Evolutionary conservation across 2,113 vertebrate species (phyloP).

Genomic region (Prionailurus bengalensis): DNA sequence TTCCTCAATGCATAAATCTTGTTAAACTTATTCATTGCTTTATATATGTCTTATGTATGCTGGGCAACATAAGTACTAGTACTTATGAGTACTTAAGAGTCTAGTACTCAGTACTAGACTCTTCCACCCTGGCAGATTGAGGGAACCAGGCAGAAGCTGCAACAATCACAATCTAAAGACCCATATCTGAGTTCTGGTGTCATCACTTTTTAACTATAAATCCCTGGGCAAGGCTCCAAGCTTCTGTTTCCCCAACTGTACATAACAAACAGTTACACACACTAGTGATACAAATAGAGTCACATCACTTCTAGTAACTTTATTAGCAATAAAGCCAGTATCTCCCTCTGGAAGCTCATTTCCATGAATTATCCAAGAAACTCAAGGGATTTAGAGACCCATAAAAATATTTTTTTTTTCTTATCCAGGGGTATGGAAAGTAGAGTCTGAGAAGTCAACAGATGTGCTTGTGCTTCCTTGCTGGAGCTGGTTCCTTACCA

Average conservation of each 20-base stretch:
- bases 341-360: background rate
- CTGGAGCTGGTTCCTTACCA: background rate
- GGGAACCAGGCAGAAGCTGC: background rate
- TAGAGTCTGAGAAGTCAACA: background rate
- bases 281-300: background rate
- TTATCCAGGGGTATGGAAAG: background rate
- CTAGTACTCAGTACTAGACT: background rate
- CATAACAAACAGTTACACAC: background rate
- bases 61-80: background rate
- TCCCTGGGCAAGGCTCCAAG: background rate
- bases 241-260: background rate
- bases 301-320: background rate
- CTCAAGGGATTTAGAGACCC: background rate
- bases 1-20: background rate
- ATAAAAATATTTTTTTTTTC: background rate
- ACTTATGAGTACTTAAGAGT: no score
- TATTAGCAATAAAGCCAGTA: constrained; percentile 7
- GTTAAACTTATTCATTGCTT: background rate
- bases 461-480: background rate
- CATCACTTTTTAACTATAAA: background rate
- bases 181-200: background rate
- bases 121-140: background rate
- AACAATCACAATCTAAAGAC: background rate
- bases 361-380: constrained; percentile 40
- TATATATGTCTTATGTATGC: background rate